A percentile compares a stretch with the other conserved stretches of the same genome.
phyloP scores from a whole-genome alignment of 2,113 vertebrate species.

The Varanus salvator region DNA sequence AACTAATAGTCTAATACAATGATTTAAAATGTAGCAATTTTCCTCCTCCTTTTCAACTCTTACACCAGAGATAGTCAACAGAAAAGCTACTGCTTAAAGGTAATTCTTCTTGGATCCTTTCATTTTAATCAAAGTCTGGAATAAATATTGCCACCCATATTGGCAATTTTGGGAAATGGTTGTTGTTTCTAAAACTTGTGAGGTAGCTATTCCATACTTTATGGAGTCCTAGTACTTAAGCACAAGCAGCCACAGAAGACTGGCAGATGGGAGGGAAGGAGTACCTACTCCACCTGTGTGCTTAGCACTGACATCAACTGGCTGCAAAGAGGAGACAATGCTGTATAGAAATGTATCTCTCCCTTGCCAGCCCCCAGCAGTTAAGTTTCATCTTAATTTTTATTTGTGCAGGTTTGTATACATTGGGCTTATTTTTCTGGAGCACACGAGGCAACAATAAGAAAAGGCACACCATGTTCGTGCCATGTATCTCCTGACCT shows the following conservation, averaged over 20 bases:
- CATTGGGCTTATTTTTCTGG: no score
- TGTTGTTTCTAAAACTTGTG: neutral
- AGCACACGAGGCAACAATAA: no score
- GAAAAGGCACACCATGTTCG: neutral
- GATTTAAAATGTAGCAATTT: neutral
- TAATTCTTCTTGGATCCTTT: neutral
- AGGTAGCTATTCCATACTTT: neutral
- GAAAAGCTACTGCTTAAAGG: neutral
- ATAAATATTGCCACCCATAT: neutral
- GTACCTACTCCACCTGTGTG: no score
- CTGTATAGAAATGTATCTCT: no score
- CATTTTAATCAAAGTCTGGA: neutral
- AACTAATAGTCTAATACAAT: neutral
- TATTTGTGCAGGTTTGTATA: neutral
- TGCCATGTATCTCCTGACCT: neutral
- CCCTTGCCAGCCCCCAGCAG: neutral
- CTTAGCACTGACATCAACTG: no score
- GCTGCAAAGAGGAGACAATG: no score
- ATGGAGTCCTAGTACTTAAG: no score
- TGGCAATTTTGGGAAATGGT: no score
- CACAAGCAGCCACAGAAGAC: no score
- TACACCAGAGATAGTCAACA: neutral
- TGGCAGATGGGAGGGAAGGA: no score
- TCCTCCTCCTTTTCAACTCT: constrained; percentile 3
- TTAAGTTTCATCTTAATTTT: neutral